Conservation (phyloP, 2,113 vertebrate genomes). For the Mirza zaza region DNA sequence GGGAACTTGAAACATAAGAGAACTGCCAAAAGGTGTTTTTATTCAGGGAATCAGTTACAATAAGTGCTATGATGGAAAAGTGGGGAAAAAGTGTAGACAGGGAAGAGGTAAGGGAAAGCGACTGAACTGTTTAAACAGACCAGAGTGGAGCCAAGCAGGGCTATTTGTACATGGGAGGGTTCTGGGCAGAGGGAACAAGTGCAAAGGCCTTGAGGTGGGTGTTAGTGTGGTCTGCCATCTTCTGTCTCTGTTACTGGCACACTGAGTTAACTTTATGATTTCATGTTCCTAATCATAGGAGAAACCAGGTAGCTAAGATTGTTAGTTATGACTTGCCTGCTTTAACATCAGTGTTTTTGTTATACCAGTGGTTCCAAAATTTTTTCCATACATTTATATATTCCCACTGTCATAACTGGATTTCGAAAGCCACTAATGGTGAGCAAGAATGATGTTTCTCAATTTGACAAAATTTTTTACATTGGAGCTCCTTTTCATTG, state of each 20-base stretch:
- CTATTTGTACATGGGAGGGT: rapidly evolving
- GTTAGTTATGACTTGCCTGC: no score
- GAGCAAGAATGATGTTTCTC: not conserved
- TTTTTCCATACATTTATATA: not conserved
- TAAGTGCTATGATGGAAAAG: not conserved
- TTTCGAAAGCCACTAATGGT: not conserved
- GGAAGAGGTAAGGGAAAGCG: not conserved
- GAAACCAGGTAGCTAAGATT: not conserved
- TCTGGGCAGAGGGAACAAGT: not conserved
- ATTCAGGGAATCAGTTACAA: no score
- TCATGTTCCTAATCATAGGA: not conserved
- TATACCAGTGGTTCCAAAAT: not conserved
- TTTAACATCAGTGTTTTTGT: not conserved
- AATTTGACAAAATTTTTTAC: not conserved
- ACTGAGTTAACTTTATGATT: not conserved
- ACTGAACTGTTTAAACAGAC: rapidly evolving
- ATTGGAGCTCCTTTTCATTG: not conserved
- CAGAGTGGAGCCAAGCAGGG: not conserved
- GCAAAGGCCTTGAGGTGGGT: rapidly evolving
- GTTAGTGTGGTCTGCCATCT: not conserved
- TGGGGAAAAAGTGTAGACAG: no score
- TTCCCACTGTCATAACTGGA: not conserved
- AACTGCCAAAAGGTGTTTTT: no score
- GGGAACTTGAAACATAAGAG: no score
- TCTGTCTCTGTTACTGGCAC: not conserved